Evolutionary conservation across 2,888 invertebrate genomes (phyloP).

Genomic region (Papilio protenor): DNA sequence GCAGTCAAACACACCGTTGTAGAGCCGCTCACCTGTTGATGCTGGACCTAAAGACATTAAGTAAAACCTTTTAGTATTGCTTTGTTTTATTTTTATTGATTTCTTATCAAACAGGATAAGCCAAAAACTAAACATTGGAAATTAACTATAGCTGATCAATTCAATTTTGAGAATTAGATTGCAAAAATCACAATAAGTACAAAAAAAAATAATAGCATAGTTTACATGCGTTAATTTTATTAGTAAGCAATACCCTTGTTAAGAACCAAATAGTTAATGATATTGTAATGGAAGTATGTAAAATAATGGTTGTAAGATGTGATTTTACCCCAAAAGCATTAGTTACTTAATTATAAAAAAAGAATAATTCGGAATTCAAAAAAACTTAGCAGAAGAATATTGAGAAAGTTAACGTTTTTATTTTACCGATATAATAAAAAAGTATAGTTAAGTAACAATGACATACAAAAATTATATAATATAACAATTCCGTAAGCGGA

Average conservation of each 20-base stretch:
- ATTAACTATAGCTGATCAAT: background rate
- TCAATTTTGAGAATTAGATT: too few relatives aligned
- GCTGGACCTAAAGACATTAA: constrained; percentile 79
- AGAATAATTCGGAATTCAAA: background rate
- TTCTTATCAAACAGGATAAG: background rate
- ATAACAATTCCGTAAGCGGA: too few relatives aligned
- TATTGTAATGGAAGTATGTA: background rate
- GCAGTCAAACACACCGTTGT: constrained; percentile 90
- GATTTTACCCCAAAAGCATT: background rate
- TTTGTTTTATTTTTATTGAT: background rate
- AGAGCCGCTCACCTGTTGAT: constrained; percentile 85
- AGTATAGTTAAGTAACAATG: background rate
- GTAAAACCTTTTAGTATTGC: background rate
- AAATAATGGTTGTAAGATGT: background rate
- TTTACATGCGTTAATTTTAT: background rate
- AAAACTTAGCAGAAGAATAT: background rate
- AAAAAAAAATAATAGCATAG: background rate
- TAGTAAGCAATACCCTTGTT: background rate
- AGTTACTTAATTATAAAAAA: background rate
- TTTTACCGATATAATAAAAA: background rate
- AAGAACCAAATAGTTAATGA: background rate
- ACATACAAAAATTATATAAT: too few relatives aligned
- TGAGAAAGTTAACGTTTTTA: background rate
- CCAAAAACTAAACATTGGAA: background rate
- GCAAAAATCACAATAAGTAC: too few relatives aligned